Evolutionary conservation across 2,797 vertebrate species (phyloP), one percentile per base, ranked within the genome.

Genomic region (Epinephelus malabaricus): DNA sequence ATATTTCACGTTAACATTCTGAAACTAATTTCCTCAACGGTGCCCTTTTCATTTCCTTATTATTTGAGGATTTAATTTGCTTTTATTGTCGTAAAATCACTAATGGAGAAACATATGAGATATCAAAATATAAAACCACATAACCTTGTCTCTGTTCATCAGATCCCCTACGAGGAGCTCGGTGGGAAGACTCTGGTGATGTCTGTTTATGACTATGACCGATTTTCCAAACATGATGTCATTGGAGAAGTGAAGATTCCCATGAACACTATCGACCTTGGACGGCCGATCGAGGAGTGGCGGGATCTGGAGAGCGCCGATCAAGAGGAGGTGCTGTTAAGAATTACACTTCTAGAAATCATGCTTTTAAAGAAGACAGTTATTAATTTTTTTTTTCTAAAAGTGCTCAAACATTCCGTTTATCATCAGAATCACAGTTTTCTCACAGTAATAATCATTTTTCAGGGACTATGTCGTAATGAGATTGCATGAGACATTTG

Each of bases 141-240:
- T 11, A 1, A 5, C 3, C 2, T 0, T 56, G 6, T 79, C 21
- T 83, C 8, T 82, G 3, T 82, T 10, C 0, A 34, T 55, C 74
- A 99, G 98, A 93, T 99, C 15, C 97, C 98, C 1, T 99, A 99
- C 65, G 97, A 98, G 86, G 98, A 99, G 62, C 95, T 99, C 15
- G 98, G 98, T 0, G 98, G 98, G 51, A 99, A 99, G 89, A 99
- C 97, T 0, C 88, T 99, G 91, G 93, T 96, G 83, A 98, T 99
- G 98, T 98, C 97, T 21, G 98, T 99, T 88, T 99, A 97, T 0
- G 98, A 99, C 94, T 99, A 99, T 0, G 98, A 99, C 82, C 97
- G 98, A 81, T 99, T 99, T 92, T 99, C 98, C 90, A 99, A 99
- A 86, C 98, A 99, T 0, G 98, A 99, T 82, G 97, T 99, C 86